Evolutionary conservation across 1,140 invertebrate genomes (phyloP).

Genomic region (Solenopsis fugax): DNA sequence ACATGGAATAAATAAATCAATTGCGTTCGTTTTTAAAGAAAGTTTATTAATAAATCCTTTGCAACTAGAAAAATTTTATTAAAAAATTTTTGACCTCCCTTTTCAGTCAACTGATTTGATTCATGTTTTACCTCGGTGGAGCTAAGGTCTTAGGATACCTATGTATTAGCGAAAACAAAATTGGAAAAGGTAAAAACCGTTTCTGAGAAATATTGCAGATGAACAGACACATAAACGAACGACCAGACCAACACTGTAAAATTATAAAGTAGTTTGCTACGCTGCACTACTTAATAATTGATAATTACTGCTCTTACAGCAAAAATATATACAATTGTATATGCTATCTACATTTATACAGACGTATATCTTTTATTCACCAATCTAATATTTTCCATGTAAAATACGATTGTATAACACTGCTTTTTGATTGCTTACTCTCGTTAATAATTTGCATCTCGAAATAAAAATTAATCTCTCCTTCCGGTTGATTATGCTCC

Average conservation of each 20-base stretch:
- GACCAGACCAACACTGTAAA: too few relatives aligned
- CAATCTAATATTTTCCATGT: background rate
- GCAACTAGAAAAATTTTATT: too few relatives aligned
- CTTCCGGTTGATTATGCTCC: background rate
- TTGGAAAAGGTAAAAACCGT: too few relatives aligned
- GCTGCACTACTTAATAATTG: background rate
- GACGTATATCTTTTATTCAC: background rate
- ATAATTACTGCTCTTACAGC: background rate
- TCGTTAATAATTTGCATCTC: slow-evolving; percentile 8
- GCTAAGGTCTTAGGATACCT: too few relatives aligned
- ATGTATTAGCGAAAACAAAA: too few relatives aligned
- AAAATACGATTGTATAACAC: background rate
- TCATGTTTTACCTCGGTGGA: too few relatives aligned
- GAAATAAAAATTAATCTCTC: slow-evolving; percentile 3
- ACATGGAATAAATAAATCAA: slow-evolving; percentile 7
- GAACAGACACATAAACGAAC: too few relatives aligned
- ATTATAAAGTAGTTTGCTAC: too few relatives aligned
- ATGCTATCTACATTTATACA: background rate
- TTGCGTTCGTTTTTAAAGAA: background rate
- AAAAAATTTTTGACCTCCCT: too few relatives aligned
- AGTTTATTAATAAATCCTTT: background rate
- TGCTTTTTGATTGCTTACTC: background rate
- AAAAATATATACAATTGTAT: background rate
- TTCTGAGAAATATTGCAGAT: too few relatives aligned
- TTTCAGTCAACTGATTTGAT: too few relatives aligned